Evolutionary conservation across 2,113 vertebrate genomes (phyloP), one percentile per base, ranked within the genome.

Genomic region (Neopipo cinnamomea): DNA sequence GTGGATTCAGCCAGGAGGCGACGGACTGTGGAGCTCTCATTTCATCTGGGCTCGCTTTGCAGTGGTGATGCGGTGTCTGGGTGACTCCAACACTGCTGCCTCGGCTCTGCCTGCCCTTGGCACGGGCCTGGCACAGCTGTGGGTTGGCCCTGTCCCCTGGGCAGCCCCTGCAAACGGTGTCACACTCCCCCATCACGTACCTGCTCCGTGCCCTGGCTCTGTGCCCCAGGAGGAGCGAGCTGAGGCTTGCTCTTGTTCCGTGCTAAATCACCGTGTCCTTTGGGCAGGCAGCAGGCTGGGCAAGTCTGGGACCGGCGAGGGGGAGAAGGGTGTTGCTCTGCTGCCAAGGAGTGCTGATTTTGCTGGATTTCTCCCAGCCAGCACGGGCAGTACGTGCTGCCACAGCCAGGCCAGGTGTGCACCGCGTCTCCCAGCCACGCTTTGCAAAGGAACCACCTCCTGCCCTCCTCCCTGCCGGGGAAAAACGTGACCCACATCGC

Each of bases 351-450:
- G 41, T 1, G 72, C 91, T 67, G 89, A 28, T 56, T 79, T 31
- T 44, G 49, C 84, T 63, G 72, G 76, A 55, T 91, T 41, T 21
- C 31, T 22, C 93, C 85, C 81, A 71, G n/a, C 6, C 46, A 80
- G 28, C 50, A 13, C 42, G 13, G 68, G 35, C 70, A 49, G 76
- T 6, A 55, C 1, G 8, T 9, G 33, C 46, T 67, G 68, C 61
- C 31, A 7, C 39, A 14, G 66, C 80, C 65, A 44, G 72, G 30
- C 82, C 53, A 17, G 79, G 63, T 14, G 12, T 50, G 67, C 41
- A 24, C 8, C 11, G 25, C 1, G 0, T 1, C 42, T 55, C 65
- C 46, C 8, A 2, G 56, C 66, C 67, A 8, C 0, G 2, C 76
- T 88, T 41, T 37, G 47, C 68, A 15, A 24, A 50, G 25, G 42